Percentiles rank a stretch among this genome's conserved stretches.
phyloP scores from a whole-genome alignment of 2,888 invertebrate species.

The Cephalotes varians region DNA sequence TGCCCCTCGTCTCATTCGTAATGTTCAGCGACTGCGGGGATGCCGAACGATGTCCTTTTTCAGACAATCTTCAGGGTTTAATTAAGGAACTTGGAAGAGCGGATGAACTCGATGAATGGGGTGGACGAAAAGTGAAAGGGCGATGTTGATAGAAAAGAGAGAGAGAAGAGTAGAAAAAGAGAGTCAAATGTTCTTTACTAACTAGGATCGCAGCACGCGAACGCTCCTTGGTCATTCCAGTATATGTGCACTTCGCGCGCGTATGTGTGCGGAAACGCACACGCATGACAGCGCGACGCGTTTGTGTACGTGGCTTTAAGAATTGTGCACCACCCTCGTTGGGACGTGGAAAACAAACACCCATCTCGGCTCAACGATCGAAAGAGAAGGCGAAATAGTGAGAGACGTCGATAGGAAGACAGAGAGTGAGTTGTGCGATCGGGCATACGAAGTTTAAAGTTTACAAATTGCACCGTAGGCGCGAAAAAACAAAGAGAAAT shows the following conservation, averaged over 20 bases:
- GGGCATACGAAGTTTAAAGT: slow-evolving; percentile 2
- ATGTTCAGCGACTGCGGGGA: slow-evolving; percentile 68
- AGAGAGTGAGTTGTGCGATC: slow-evolving; percentile 5
- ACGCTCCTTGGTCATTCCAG: slow-evolving; percentile 56
- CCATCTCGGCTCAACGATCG: slow-evolving; percentile 54
- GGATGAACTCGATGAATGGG: slow-evolving; percentile 84
- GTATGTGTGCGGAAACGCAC: slow-evolving; percentile 3
- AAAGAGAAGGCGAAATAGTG: slow-evolving; percentile 30
- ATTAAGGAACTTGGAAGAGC: slow-evolving; percentile 85
- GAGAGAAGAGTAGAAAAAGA: slow-evolving; percentile 53
- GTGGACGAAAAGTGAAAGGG: slow-evolving; percentile 59
- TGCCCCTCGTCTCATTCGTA: slow-evolving; percentile 69
- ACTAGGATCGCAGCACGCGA: slow-evolving; percentile 40
- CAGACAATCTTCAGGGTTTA: slow-evolving; percentile 85
- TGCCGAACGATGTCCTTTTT: slow-evolving; percentile 84
- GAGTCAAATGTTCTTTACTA: slow-evolving; percentile 81
- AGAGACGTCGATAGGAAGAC: background rate
- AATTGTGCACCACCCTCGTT: slow-evolving; percentile 69
- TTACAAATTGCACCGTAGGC: background rate
- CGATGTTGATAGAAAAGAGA: slow-evolving; percentile 31
- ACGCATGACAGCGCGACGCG: slow-evolving; percentile 56
- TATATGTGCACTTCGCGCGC: slow-evolving; percentile 3
- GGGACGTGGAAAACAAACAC: slow-evolving; percentile 79
- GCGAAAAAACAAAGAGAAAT: slow-evolving; percentile 4
- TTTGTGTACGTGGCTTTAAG: slow-evolving; percentile 76